A percentile compares a stretch with the other conserved stretches of the same genome.
Conservation (phyloP, 1,140 invertebrate species). For the Listronotus bonariensis region DNA sequence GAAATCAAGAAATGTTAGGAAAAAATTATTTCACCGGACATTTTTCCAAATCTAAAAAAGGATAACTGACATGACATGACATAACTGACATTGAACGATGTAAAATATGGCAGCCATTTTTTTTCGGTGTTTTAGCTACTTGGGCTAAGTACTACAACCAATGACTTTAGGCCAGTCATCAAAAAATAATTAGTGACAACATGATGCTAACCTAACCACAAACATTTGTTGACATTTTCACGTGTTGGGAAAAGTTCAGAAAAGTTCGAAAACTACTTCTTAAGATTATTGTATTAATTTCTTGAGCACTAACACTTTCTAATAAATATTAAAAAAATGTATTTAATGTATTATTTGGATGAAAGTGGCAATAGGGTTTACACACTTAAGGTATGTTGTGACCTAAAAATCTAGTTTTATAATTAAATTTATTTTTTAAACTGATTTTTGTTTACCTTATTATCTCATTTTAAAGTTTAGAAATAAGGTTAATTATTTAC, state of each 20-base stretch:
- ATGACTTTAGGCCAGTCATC: too few relatives aligned
- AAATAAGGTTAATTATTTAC: too few relatives aligned
- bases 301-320: background rate
- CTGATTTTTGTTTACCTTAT: too few relatives aligned
- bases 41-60: slow-evolving; percentile 9
- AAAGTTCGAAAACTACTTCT: too few relatives aligned
- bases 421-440: too few relatives aligned
- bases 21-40: slow-evolving; percentile 7
- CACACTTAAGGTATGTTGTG: slow-evolving; percentile 67
- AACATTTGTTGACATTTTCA: background rate
- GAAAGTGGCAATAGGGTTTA: slow-evolving; percentile 72
- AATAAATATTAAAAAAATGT: slow-evolving; percentile 62
- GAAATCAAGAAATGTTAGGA: background rate
- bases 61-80: slow-evolving; percentile 6
- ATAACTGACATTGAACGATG: slow-evolving; percentile 8
- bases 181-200: too few relatives aligned
- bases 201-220: background rate
- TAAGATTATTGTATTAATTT: too few relatives aligned
- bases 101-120: background rate
- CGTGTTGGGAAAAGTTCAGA: too few relatives aligned
- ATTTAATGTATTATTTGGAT: slow-evolving; percentile 76
- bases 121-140: too few relatives aligned
- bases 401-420: too few relatives aligned
- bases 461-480: too few relatives aligned
- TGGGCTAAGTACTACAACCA: too few relatives aligned